Evolutionary conservation across 2,113 vertebrate species (phyloP), one percentile per base, ranked within the genome.

Genomic region (Scortum barcoo): DNA sequence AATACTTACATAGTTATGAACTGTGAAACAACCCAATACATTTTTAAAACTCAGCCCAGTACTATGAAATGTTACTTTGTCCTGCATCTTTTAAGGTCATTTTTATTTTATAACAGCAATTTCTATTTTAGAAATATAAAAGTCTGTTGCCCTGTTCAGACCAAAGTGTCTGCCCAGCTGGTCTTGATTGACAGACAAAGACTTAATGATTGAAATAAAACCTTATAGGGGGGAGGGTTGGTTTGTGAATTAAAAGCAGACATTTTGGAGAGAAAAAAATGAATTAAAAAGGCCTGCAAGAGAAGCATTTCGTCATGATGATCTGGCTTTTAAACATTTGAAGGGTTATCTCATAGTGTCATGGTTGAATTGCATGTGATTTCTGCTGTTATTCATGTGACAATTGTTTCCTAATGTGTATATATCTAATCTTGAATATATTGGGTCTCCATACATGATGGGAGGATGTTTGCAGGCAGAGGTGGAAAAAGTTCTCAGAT

Each of bases 141-240:
- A 0, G 4, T n/a, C 57, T 20, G 58, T 60, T 10, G 22, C 11
- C 12, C 40, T 2, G 3, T 62, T 38, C 33, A 62, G 20, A 62
- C 19, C 36, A 62, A 22, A 40, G 60, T 62, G 20, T 61, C 58
- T 60, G 28, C 42, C 19, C 10, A 72, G 53, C 51, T 72, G 53
- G 16, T 28, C 36, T 72, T 30, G 4, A 46, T 28, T 7, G 36
- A 28, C 51, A 28, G 33, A 19, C 67, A 46, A 26, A 62, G 20
- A 53, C n/a, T 13, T 56, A 7, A 4, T 33, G 3, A 8, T 42
- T 12, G 1, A 19, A 48, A 48, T 48, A 30, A 48, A 61, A 19
- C 30, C 9, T 61, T 38, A 20, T 10, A 7, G 10, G 33, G 60
- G 1, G 7, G 13, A 38, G n/a, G 38, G 58, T n/a, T n/a, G n/a